Evolutionary conservation across 2,113 vertebrate species (phyloP).

Genomic region (Hipposideros armiger): DNA sequence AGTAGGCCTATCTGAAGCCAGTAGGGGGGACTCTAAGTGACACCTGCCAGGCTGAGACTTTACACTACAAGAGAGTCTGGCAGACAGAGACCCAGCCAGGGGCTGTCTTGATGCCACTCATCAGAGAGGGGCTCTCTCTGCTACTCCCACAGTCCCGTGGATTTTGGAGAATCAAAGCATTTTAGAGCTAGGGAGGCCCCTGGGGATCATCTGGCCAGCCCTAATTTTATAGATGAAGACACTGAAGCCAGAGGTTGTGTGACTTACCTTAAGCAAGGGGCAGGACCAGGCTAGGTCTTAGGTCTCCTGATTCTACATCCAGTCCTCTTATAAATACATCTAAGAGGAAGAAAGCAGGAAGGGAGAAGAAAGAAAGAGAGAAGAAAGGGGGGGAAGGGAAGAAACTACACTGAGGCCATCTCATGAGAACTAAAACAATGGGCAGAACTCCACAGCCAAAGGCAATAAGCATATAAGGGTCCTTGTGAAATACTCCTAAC

Average conservation of each 20-base stretch:
- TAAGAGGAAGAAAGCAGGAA: not conserved
- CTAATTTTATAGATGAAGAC: not conserved
- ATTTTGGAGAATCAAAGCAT: not conserved
- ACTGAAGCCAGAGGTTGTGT: not conserved
- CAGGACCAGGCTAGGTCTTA: not conserved
- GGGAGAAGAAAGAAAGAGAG: not conserved
- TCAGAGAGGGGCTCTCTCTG: not conserved
- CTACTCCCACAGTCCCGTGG: not conserved
- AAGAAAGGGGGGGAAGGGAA: not conserved
- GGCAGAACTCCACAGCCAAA: not conserved
- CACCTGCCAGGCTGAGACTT: constrained; percentile 7
- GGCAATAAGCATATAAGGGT: not conserved
- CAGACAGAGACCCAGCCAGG: not conserved
- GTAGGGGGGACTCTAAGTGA: not conserved
- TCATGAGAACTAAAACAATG: not conserved
- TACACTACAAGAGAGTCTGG: not conserved
- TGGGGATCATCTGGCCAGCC: not conserved
- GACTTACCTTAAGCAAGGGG: not conserved
- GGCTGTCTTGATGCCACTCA: not conserved
- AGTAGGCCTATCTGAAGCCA: constrained; percentile 4
- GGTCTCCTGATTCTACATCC: not conserved
- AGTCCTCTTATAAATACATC: not conserved
- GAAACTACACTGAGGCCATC: not conserved
- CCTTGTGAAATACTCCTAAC: not conserved
- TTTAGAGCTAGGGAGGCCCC: not conserved